These are phyloP conservation scores for Gyps fulvus DNA, from an alignment of 2,113 vertebrate species.

Conservation along the genomic window DNA sequence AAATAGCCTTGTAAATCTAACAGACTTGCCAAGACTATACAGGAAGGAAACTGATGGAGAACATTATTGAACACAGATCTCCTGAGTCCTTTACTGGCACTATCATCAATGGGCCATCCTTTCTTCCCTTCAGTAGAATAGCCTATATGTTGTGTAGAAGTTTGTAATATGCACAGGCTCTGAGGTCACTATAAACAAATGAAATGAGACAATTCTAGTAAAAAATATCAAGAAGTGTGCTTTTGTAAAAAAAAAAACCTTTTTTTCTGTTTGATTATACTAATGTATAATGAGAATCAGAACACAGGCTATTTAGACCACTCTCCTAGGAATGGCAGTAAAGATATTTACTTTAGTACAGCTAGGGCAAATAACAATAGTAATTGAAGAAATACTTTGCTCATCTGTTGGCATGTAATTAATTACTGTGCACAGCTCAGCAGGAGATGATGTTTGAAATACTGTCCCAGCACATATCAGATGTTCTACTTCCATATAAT, in stretches of 20 bases:
- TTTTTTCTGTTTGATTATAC: not conserved
- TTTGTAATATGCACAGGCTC: not conserved
- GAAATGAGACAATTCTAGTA: not conserved
- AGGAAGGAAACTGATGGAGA: not conserved
- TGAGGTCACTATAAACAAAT: not conserved
- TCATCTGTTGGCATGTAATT: not conserved
- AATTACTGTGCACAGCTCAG: not conserved
- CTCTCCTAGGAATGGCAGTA: not conserved
- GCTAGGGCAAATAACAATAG: not conserved
- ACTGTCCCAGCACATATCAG: not conserved
- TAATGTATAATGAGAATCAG: not conserved
- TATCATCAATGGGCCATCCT: not conserved
- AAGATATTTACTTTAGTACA: not conserved
- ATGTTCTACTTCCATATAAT: not conserved
- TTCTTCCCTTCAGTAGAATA: not conserved
- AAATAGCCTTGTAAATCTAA: not conserved
- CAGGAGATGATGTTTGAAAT: not conserved
- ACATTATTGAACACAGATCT: not conserved
- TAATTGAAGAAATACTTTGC: not conserved
- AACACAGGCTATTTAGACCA: not conserved
- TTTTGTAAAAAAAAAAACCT: not conserved
- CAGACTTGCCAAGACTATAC: not conserved
- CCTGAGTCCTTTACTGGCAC: not conserved
- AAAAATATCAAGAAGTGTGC: not conserved
- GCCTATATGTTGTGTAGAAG: not conserved